Conservation (phyloP, 2,888 invertebrate species). For the Macaria liturata region DNA sequence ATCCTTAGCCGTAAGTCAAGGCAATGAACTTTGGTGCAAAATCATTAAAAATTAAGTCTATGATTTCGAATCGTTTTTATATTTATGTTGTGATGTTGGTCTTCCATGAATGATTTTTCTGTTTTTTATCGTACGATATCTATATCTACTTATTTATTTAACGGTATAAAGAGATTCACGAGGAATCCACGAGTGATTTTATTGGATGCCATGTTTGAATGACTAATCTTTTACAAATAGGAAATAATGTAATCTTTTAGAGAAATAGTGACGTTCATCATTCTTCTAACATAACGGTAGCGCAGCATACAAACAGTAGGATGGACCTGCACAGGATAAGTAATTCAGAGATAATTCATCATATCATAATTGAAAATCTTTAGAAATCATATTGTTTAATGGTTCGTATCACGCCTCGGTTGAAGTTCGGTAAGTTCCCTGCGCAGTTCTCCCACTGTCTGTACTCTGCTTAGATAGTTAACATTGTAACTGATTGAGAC, state of each 20-base stretch:
- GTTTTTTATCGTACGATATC: constrained; percentile 62
- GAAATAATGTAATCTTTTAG: constrained; percentile 29
- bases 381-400: background rate
- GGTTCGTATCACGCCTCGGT: background rate
- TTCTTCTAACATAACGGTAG: constrained; percentile 29
- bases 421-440: background rate
- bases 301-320: constrained; percentile 12
- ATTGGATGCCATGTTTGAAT: constrained; percentile 57
- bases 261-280: constrained; percentile 26
- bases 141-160: constrained; percentile 68
- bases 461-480: constrained; percentile 44
- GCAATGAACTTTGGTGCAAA: constrained; percentile 57
- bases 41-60: constrained; percentile 58
- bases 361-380: no score
- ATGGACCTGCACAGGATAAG: constrained; percentile 2
- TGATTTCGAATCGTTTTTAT: constrained; percentile 66
- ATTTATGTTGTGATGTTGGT: constrained; percentile 82
- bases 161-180: constrained; percentile 62
- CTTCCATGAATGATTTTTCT: constrained; percentile 72
- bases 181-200: constrained; percentile 45
- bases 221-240: constrained; percentile 36
- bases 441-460: constrained; percentile 34
- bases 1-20: constrained; percentile 22
- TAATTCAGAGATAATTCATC: no score
- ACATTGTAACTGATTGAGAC: constrained; percentile 54